A percentile compares a stretch with the other conserved stretches of the same genome.
Evolutionary conservation across 2,797 vertebrate species (phyloP).

Genomic region (Nannoperca obscura): DNA sequence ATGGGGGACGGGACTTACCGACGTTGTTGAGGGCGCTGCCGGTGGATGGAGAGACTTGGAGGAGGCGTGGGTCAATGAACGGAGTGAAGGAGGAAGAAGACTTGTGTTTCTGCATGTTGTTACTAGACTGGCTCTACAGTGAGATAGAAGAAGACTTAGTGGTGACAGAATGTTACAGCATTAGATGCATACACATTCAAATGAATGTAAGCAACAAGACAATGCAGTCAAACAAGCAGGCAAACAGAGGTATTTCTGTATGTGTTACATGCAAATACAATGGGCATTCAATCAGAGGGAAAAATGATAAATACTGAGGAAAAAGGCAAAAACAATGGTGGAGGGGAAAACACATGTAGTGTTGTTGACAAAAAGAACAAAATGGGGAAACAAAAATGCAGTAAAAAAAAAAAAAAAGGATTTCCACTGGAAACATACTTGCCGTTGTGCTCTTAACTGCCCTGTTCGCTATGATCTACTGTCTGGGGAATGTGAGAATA

Average conservation of each 20-base stretch:
- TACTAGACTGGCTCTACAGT: conserved; percentile 94
- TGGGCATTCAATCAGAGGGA: conserved; percentile 20
- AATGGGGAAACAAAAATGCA: conserved; percentile 28
- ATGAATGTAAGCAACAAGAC: conserved; percentile 14
- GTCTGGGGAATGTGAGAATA: conserved; percentile 61
- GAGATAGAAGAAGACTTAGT: conserved; percentile 14
- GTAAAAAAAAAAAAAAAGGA: conserved; percentile 10
- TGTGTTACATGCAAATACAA: conserved; percentile 62
- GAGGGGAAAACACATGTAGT: conserved; percentile 53
- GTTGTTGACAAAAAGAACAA: conserved; percentile 58
- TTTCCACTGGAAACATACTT: conserved; percentile 64
- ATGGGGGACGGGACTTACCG: conserved; percentile 85
- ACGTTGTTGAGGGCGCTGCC: conserved; percentile 97
- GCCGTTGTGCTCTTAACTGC: conserved; percentile 61
- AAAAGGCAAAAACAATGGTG: conserved; percentile 45
- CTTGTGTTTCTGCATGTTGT: conserved; percentile 99
- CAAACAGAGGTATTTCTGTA: conserved; percentile 34
- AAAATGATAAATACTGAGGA: conserved; percentile 43
- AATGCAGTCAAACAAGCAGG: conserved; percentile 30
- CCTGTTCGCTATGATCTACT: conserved; percentile 57
- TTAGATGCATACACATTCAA: not conserved
- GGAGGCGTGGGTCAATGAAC: conserved; percentile 98
- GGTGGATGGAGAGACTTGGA: conserved; percentile 98
- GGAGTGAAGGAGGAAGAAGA: conserved; percentile 99
- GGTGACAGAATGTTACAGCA: not conserved